These are phyloP conservation scores for Sebastes cheni DNA, from an alignment of 2,797 vertebrate species.

Conservation along the genomic window DNA sequence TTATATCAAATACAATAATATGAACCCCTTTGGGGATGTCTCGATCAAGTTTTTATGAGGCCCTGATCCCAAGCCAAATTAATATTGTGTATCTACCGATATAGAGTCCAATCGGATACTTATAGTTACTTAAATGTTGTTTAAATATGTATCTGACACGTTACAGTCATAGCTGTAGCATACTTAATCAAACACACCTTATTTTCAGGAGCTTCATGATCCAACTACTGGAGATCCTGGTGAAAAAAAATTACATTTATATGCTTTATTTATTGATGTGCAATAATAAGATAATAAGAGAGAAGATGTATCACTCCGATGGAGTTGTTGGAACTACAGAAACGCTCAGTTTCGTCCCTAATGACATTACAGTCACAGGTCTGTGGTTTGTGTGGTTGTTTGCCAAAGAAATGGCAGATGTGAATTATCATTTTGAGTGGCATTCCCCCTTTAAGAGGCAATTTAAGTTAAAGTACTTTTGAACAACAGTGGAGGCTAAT, in stretches of 20 bases:
- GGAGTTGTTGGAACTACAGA: background rate
- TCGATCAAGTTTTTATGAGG: background rate
- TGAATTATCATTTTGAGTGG: background rate
- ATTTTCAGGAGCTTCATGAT: background rate
- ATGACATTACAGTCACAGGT: background rate
- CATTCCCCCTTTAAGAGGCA: background rate
- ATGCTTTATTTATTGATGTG: background rate
- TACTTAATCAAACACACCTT: background rate
- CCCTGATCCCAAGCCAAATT: background rate
- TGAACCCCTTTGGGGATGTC: background rate
- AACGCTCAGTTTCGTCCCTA: background rate
- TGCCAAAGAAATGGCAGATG: background rate
- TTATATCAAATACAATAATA: slow-evolving; percentile 5
- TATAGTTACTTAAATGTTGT: too few species aligned
- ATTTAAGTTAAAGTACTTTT: background rate
- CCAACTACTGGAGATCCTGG: background rate
- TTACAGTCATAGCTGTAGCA: background rate
- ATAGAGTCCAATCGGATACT: background rate
- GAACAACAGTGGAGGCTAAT: background rate
- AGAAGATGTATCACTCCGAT: background rate
- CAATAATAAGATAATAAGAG: background rate
- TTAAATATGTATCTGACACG: background rate
- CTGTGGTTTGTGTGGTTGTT: background rate
- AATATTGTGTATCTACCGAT: background rate
- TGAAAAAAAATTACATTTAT: background rate